Evolutionary conservation across 2,113 vertebrate genomes (phyloP).

Genomic region (Heterocephalus glaber): DNA sequence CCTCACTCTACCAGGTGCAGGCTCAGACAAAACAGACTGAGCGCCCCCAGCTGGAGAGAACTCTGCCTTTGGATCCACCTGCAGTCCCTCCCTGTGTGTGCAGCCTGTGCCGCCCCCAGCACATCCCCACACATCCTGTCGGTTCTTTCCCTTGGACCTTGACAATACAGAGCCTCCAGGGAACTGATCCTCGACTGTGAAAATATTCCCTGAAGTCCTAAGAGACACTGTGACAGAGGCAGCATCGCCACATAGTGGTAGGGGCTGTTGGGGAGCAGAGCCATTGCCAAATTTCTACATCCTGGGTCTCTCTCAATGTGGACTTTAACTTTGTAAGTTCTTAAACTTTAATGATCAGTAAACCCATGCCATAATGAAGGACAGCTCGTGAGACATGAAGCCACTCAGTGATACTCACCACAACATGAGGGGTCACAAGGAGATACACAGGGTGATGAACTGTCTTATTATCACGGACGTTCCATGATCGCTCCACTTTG

Average conservation of each 20-base stretch:
- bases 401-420: constrained; percentile 86
- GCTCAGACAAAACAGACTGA: neutral
- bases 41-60: neutral
- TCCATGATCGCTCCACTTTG: constrained; percentile 91
- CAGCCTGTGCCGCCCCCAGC: neutral
- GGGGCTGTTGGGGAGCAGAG: neutral
- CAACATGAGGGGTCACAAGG: constrained; percentile 93
- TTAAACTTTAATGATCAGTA: constrained; percentile 35
- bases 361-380: neutral
- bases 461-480: constrained; percentile 89
- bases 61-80: neutral
- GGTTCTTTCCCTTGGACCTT: neutral
- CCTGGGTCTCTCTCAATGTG: neutral
- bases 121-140: neutral
- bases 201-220: neutral
- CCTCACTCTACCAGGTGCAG: neutral
- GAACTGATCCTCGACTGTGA: neutral
- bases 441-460: constrained; percentile 92
- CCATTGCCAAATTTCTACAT: neutral
- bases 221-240: neutral
- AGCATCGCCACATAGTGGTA: neutral
- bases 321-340: neutral
- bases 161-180: neutral
- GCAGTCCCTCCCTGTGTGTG: neutral
- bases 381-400: neutral